Conservation (phyloP, 1,140 invertebrate species). For the Drosophila nebulosa region DNA sequence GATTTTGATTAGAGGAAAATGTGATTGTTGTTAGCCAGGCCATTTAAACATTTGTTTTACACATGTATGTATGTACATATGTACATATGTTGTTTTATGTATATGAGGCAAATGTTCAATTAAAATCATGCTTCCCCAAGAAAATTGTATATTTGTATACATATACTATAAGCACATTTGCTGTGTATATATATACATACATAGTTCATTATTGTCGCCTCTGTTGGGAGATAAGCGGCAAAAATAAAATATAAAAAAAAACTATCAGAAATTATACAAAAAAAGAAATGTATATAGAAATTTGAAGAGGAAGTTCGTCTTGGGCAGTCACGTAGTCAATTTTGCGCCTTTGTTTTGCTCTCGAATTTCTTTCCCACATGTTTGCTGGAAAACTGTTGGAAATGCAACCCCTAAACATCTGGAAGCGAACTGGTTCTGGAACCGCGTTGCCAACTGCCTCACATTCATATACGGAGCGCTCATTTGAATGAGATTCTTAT, state of each 20-base stretch:
- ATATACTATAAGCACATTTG: conserved; percentile 6
- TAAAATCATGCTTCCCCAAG: conserved; percentile 24
- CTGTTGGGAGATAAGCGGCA: conserved; percentile 56
- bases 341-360: conserved; percentile 61
- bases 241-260: not conserved
- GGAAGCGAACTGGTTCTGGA: conserved; percentile 18
- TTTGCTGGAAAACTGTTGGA: conserved; percentile 28
- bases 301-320: conserved; percentile 24
- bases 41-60: not conserved
- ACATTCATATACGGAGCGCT: not conserved
- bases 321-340: conserved; percentile 65
- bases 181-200: not conserved
- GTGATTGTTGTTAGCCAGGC: conserved; percentile 15
- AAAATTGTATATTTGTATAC: not conserved
- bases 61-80: no score
- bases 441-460: conserved; percentile 36
- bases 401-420: conserved; percentile 34
- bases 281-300: conserved; percentile 11
- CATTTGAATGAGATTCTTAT: conserved; percentile 5
- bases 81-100: no score
- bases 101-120: conserved; percentile 27
- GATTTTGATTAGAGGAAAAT: conserved; percentile 62
- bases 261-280: not conserved
- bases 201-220: conserved; percentile 10
- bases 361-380: conserved; percentile 21